These are phyloP conservation scores for Mohoua ochrocephala DNA, from an alignment of 2,113 vertebrate species.

Conservation along the genomic window DNA sequence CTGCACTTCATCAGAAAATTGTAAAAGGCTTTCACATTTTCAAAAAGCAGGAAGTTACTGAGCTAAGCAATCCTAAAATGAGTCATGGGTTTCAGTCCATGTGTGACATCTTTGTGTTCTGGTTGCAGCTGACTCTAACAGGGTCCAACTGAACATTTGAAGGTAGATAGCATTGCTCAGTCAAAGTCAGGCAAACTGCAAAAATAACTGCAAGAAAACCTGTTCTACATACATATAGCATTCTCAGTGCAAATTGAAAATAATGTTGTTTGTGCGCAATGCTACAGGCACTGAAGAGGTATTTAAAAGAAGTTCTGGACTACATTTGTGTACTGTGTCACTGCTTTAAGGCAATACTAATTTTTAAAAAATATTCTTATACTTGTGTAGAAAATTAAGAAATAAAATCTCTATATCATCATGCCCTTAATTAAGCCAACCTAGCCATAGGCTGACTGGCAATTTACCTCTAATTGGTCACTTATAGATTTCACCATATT, in stretches of 20 bases:
- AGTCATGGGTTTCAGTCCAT: not conserved
- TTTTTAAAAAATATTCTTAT: slow-evolving; percentile 10
- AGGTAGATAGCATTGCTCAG: not conserved
- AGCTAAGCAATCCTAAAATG: not conserved
- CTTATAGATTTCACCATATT: slow-evolving; percentile 35
- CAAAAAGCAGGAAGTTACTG: not conserved
- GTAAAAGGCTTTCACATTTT: not conserved
- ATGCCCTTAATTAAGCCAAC: slow-evolving; percentile 5
- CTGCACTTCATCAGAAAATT: not conserved
- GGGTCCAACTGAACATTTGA: not conserved
- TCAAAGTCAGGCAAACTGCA: not conserved
- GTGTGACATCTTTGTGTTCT: rapidly evolving
- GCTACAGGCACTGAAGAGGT: not conserved
- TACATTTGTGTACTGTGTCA: not conserved
- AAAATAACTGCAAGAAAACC: not conserved
- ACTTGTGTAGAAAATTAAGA: slow-evolving; percentile 47
- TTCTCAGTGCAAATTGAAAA: not conserved
- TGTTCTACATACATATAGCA: not conserved
- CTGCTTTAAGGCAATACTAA: slow-evolving; percentile 25
- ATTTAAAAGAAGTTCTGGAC: slow-evolving; percentile 11
- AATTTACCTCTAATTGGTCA: slow-evolving; percentile 49
- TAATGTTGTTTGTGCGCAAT: not conserved
- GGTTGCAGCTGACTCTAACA: not conserved
- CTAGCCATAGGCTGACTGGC: not conserved
- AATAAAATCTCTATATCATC: not conserved